Evolutionary conservation across 2,888 invertebrate genomes (phyloP).

Genomic region (Dendrolimus houi): DNA sequence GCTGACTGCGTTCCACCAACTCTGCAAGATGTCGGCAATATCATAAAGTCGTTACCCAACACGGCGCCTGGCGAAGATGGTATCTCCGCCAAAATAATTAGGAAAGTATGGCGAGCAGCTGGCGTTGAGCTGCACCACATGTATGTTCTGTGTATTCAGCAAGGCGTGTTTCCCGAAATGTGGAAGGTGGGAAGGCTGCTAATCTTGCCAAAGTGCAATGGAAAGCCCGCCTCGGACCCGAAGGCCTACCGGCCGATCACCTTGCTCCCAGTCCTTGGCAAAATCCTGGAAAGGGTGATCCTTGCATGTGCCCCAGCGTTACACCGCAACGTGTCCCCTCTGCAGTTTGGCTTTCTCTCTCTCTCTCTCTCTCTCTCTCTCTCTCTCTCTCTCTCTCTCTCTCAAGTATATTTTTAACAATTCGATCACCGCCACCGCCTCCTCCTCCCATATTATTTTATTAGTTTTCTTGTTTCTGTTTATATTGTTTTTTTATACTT

Average conservation of each 20-base stretch:
- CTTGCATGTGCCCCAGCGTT: conserved; percentile 11
- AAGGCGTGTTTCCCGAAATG: conserved; percentile 17
- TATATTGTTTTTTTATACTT: no score
- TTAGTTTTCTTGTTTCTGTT: no score
- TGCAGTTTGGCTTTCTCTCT: conserved; percentile 32
- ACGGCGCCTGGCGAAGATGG: conserved; percentile 27
- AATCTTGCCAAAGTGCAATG: conserved; percentile 20
- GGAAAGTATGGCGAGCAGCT: conserved; percentile 12
- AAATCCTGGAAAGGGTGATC: conserved; percentile 23
- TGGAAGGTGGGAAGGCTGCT: conserved; percentile 20
- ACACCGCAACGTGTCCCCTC: conserved; percentile 4
- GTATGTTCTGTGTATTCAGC: conserved; percentile 12
- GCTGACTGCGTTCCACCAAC: conserved; percentile 9
- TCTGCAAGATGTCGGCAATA: conserved; percentile 2
- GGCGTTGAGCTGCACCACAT: conserved; percentile 8
- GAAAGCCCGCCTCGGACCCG: conserved; percentile 13
- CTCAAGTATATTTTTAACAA: no score
- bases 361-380: no score
- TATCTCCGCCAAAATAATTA: conserved; percentile 14
- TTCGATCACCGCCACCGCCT: no score
- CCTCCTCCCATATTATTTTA: no score
- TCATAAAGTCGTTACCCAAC: conserved; percentile 16
- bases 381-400: no score
- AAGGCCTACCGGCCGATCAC: conserved; percentile 25
- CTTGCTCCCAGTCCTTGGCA: conserved; percentile 22